Evolutionary conservation across 2,113 vertebrate genomes (phyloP).

Genomic region (Urocitellus parryii): DNA sequence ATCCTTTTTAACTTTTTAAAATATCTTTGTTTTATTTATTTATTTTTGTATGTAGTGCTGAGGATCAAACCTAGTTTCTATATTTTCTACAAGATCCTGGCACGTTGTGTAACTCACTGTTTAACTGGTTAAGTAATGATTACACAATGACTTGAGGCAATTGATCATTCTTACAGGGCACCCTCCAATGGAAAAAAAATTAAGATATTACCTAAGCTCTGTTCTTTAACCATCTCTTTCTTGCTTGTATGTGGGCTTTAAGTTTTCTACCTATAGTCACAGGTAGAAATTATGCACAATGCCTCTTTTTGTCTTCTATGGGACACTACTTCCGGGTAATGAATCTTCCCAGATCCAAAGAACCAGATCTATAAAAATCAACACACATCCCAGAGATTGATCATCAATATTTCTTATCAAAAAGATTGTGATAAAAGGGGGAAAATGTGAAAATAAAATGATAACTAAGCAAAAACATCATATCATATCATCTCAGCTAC

Average conservation of each 20-base stretch:
- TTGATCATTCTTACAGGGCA: not conserved
- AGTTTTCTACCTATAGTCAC: not conserved
- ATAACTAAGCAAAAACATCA: not conserved
- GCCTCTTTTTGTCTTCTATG: not conserved
- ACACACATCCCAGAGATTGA: not conserved
- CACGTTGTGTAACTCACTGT: not conserved
- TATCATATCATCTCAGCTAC: not conserved
- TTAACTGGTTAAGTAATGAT: not conserved
- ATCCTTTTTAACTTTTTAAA: not conserved
- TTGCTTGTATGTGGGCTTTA: not conserved
- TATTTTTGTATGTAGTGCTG: no score
- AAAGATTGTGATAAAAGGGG: not conserved
- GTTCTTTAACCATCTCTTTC: not conserved
- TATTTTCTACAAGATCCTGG: not conserved
- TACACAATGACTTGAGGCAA: not conserved
- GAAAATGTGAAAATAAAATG: not conserved
- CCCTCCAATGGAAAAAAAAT: not conserved
- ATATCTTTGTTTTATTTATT: no score
- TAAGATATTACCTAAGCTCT: not conserved
- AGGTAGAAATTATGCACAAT: no score
- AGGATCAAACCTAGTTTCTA: not conserved
- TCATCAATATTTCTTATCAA: not conserved
- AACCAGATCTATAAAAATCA: not conserved
- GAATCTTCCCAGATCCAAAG: not conserved
- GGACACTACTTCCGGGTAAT: not conserved